phyloP scores from a whole-genome alignment of 2,888 invertebrate genomes.

The Calameuta idolon region DNA sequence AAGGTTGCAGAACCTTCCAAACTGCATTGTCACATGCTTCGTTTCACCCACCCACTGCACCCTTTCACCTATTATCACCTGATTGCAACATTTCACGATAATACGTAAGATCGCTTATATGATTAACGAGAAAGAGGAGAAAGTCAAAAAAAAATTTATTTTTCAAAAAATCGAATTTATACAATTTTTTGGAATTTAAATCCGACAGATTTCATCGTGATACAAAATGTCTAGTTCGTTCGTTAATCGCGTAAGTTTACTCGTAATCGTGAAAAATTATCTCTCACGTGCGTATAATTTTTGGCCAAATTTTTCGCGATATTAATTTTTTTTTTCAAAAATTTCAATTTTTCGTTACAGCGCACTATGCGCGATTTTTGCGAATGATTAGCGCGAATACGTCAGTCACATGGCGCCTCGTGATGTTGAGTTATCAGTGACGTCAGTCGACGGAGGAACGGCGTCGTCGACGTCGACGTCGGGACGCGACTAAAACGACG shows the following conservation, averaged over 20 bases:
- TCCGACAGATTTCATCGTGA: background rate
- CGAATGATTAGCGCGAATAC: background rate
- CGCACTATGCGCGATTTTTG: background rate
- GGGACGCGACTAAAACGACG: conserved; percentile 49
- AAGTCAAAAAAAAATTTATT: background rate
- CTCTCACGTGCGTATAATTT: background rate
- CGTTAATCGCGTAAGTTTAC: background rate
- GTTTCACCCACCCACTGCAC: conserved; percentile 27
- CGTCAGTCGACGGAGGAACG: conserved; percentile 15
- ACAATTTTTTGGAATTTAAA: background rate
- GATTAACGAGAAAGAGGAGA: background rate
- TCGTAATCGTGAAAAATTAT: background rate
- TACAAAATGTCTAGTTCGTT: background rate
- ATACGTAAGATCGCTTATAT: background rate
- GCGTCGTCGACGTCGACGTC: conserved; percentile 47
- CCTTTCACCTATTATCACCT: conserved; percentile 20
- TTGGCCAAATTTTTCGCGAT: background rate
- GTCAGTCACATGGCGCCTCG: conserved; percentile 34
- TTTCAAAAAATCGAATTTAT: background rate
- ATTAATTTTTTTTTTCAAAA: conserved; percentile 4
- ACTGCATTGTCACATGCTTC: conserved; percentile 58
- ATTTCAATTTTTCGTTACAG: background rate
- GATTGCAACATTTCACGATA: background rate
- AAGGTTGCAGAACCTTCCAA: conserved; percentile 62
- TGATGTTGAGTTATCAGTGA: conserved; percentile 20